These are phyloP conservation scores for Trichonephila clavipes DNA, from an alignment of 1,140 invertebrate genomes.

Conservation along the genomic window DNA sequence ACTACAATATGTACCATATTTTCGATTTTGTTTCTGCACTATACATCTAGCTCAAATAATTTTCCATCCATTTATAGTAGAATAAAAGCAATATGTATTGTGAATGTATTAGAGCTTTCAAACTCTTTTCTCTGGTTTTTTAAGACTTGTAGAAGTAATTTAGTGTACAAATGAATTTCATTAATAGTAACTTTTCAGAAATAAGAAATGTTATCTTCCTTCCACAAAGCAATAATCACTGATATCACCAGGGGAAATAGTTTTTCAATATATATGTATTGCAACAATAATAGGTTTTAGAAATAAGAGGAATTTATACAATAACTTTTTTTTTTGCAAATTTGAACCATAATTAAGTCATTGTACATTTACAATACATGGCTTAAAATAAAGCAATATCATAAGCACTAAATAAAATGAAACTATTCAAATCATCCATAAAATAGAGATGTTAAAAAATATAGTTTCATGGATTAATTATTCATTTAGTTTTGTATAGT, in stretches of 20 bases:
- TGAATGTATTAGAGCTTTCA: slow-evolving; percentile 11
- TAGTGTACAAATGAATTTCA: neutral
- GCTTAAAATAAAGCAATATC: neutral
- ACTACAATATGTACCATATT: neutral
- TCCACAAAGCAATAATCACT: neutral
- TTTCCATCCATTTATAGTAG: slow-evolving; percentile 8
- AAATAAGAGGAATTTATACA: neutral
- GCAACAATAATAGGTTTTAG: neutral
- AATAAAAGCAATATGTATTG: neutral
- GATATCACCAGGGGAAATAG: neutral
- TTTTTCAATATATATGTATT: neutral
- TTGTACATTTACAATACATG: neutral
- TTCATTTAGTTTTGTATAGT: neutral
- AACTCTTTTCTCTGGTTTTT: neutral
- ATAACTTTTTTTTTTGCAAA: neutral
- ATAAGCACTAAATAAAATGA: neutral
- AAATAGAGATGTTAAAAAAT: neutral
- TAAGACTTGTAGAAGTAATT: neutral
- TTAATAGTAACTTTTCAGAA: neutral
- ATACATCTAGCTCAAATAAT: slow-evolving; percentile 3
- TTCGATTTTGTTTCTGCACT: neutral
- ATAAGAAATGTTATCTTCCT: neutral
- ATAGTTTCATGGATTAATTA: neutral
- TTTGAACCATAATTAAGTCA: neutral
- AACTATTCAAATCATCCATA: neutral